Conservation (phyloP, 2,797 vertebrate species). For the Peromyscus melanophrys region DNA sequence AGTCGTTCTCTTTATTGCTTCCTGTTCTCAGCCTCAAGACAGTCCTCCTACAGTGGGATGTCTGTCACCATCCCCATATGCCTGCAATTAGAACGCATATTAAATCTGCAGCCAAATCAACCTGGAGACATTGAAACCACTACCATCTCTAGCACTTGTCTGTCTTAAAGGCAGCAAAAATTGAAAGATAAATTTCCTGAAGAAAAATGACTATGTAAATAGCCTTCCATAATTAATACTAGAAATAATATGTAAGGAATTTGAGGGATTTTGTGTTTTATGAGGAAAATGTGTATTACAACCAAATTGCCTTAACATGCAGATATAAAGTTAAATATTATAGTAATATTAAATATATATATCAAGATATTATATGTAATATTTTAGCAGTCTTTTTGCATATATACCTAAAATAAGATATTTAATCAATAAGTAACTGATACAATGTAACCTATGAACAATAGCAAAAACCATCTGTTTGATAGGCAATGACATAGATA, state of each 20-base stretch:
- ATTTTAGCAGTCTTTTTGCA: background rate
- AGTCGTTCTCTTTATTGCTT: background rate
- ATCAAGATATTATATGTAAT: background rate
- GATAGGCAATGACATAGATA: background rate
- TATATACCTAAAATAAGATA: background rate
- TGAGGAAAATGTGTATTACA: background rate
- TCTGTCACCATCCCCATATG: background rate
- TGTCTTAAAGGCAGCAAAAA: background rate
- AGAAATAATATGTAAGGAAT: background rate
- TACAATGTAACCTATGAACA: background rate
- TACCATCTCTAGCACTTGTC: background rate
- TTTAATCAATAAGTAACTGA: background rate
- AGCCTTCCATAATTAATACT: background rate
- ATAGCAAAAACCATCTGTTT: background rate
- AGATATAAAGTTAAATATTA: background rate
- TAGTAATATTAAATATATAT: background rate
- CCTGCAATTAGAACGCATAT: background rate
- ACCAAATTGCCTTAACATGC: background rate
- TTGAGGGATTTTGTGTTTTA: background rate
- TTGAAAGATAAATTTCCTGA: background rate
- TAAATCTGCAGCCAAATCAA: background rate
- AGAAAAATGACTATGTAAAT: slow-evolving; percentile 11
- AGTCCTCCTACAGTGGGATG: background rate
- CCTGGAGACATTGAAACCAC: background rate
- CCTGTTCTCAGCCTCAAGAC: background rate